These are phyloP conservation scores for Paramormyrops hopkinsi DNA, from an alignment of 2,797 vertebrate species.

Conservation along the genomic window DNA sequence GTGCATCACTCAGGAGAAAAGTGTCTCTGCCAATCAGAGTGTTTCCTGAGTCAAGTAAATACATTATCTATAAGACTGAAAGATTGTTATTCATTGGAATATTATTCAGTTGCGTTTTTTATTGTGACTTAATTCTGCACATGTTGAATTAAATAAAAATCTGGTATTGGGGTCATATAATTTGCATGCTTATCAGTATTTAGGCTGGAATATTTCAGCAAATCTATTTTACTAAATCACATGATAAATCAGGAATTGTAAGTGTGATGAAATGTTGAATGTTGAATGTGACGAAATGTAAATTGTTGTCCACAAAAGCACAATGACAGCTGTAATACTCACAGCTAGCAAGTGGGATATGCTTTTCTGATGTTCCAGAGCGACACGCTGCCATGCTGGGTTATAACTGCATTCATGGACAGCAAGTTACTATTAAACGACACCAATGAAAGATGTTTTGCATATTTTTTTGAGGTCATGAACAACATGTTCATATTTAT, in stretches of 20 bases:
- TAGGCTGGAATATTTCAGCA: not conserved
- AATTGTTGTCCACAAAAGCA: not conserved
- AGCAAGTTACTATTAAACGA: not conserved
- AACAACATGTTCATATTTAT: not conserved
- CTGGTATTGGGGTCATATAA: not conserved
- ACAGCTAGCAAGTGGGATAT: not conserved
- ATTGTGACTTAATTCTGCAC: not conserved
- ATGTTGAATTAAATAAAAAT: not conserved
- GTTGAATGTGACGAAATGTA: not conserved
- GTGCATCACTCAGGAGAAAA: not conserved
- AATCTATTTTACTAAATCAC: not conserved
- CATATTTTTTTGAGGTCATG: not conserved
- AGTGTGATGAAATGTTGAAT: not conserved
- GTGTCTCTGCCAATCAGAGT: not conserved
- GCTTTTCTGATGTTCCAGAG: not conserved
- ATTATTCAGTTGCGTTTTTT: not conserved
- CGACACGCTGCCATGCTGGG: not conserved
- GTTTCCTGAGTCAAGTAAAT: not conserved
- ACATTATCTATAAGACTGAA: not conserved
- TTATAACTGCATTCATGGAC: not conserved
- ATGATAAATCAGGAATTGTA: not conserved
- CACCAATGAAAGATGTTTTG: not conserved
- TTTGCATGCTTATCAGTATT: not conserved
- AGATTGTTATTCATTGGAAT: not conserved
- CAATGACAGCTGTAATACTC: not conserved